A percentile compares a stretch with the other conserved stretches of the same genome.
Evolutionary conservation across 2,888 invertebrate genomes (phyloP).

Genomic region (Tillus elongatus): DNA sequence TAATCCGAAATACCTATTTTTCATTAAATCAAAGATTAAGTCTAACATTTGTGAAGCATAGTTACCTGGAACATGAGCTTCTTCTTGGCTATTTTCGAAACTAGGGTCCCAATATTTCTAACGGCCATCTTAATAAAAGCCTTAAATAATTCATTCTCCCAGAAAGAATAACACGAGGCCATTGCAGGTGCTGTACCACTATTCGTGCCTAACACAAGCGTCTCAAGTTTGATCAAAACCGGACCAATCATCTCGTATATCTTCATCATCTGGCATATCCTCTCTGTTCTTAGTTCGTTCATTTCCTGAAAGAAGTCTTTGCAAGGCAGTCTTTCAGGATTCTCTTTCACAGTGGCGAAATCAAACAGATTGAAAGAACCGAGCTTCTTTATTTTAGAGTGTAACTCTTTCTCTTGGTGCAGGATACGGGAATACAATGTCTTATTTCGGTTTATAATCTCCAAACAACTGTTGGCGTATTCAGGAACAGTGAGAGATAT

Average conservation of each 20-base stretch:
- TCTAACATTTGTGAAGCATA: too few species aligned
- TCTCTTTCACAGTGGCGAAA: conserved; percentile 25
- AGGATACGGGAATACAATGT: conserved; percentile 61
- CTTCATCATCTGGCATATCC: conserved; percentile 57
- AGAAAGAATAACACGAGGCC: conserved; percentile 67
- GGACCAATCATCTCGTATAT: conserved; percentile 75
- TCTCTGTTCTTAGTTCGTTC: conserved; percentile 57
- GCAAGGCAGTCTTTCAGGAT: conserved; percentile 28
- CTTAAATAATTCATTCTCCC: conserved; percentile 72
- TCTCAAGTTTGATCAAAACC: conserved; percentile 76
- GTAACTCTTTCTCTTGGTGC: conserved; percentile 57
- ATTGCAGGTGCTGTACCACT: conserved; percentile 67
- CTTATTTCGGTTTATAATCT: conserved; percentile 50
- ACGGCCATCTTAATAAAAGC: conserved; percentile 57
- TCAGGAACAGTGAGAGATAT: conserved; percentile 72
- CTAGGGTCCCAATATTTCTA: conserved; percentile 63
- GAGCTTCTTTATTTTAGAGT: conserved; percentile 48
- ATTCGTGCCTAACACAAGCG: conserved; percentile 68
- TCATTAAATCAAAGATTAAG: too few species aligned
- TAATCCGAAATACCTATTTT: too few species aligned
- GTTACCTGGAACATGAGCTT: not conserved
- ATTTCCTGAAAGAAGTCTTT: conserved; percentile 64
- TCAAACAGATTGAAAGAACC: conserved; percentile 52
- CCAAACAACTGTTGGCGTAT: conserved; percentile 53
- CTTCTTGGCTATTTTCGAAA: conserved; percentile 40